A percentile compares a stretch with the other conserved stretches of the same genome.
phyloP scores from a whole-genome alignment of 2,888 invertebrate species.

The Oeneis ivallda region DNA sequence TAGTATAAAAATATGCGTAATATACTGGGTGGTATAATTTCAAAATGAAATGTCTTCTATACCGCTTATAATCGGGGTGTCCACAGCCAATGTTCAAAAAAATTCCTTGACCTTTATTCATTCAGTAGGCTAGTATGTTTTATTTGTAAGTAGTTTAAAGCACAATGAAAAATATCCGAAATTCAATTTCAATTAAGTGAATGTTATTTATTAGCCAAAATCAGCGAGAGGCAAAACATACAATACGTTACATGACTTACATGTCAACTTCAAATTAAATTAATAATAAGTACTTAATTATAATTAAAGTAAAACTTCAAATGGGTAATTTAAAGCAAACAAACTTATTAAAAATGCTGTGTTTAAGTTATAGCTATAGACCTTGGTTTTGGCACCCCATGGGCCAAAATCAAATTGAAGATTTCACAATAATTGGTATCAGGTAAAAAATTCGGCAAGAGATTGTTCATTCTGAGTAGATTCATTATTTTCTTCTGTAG shows the following conservation, averaged over 20 bases:
- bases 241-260: slow-evolving; percentile 3
- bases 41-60: slow-evolving; percentile 3
- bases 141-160: slow-evolving; percentile 3
- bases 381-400: slow-evolving; percentile 1
- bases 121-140: slow-evolving; percentile 3
- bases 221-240: slow-evolving; percentile 2
- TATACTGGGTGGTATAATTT: neutral
- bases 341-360: neutral
- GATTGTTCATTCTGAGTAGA: slow-evolving; percentile 1
- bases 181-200: slow-evolving; percentile 1
- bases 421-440: slow-evolving; percentile 2
- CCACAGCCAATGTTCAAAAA: slow-evolving; percentile 3
- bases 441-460: neutral
- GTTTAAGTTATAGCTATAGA: neutral
- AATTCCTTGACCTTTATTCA: slow-evolving; percentile 3
- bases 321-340: slow-evolving; percentile 3
- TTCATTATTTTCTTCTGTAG: slow-evolving; percentile 6
- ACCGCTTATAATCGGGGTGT: neutral
- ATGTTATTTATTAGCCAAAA: slow-evolving; percentile 3
- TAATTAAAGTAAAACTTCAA: slow-evolving; percentile 1
- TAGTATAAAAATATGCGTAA: slow-evolving; percentile 2
- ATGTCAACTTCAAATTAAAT: slow-evolving; percentile 3
- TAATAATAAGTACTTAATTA: neutral
- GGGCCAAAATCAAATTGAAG: slow-evolving; percentile 4
- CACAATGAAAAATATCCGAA: slow-evolving; percentile 3